phyloP scores from a whole-genome alignment of 2,797 vertebrate genomes.

The Oryzias dopingdopingensis region DNA sequence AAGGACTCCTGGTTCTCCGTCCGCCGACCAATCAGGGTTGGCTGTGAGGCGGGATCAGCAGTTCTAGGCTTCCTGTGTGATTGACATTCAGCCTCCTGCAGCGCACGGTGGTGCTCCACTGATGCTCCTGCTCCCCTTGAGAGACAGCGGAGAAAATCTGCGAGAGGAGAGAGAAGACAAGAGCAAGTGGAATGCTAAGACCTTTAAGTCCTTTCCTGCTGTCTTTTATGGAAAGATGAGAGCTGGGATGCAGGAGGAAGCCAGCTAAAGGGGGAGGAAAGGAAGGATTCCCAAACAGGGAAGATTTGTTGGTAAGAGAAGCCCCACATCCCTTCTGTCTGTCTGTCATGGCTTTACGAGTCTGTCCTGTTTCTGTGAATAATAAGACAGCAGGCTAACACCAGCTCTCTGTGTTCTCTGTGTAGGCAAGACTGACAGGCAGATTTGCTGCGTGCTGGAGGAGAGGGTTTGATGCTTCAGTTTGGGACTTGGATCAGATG shows the following conservation, averaged over 20 bases:
- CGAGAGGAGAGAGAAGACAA: slow-evolving; percentile 43
- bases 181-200: slow-evolving; percentile 54
- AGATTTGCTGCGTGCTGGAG: slow-evolving; percentile 50
- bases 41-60: slow-evolving; percentile 48
- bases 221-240: slow-evolving; percentile 51
- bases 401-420: slow-evolving; percentile 23
- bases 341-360: slow-evolving; percentile 28
- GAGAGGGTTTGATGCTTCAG: slow-evolving; percentile 27
- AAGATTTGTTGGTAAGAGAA: slow-evolving; percentile 64
- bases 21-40: slow-evolving; percentile 56
- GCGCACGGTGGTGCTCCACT: slow-evolving; percentile 59
- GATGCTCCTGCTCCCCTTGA: slow-evolving; percentile 55
- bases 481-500: slow-evolving; percentile 29
- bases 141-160: slow-evolving; percentile 62
- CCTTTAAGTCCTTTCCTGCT: slow-evolving; percentile 47
- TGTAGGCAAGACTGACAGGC: slow-evolving; percentile 30
- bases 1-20: slow-evolving; percentile 58
- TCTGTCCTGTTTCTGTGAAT: slow-evolving; percentile 44
- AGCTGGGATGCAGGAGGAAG: slow-evolving; percentile 51
- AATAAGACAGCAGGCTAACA: slow-evolving; percentile 28
- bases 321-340: slow-evolving; percentile 50
- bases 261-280: slow-evolving; percentile 48
- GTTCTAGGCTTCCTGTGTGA: slow-evolving; percentile 74
- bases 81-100: slow-evolving; percentile 74
- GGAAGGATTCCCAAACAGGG: slow-evolving; percentile 52